Evolutionary conservation across 2,113 vertebrate species (phyloP).

Genomic region (Nothobranchius kuhntae): DNA sequence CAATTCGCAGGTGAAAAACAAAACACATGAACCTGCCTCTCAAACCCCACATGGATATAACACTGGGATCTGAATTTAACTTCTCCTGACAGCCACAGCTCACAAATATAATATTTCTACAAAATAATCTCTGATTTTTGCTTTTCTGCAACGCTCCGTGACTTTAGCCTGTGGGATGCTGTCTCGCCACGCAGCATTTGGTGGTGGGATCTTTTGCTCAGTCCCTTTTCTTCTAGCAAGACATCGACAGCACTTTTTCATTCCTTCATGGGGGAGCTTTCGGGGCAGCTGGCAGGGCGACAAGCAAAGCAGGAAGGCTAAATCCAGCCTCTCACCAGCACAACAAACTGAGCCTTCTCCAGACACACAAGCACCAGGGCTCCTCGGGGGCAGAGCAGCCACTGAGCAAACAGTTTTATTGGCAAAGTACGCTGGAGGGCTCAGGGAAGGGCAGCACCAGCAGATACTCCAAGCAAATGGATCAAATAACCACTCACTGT

Average conservation of each 20-base stretch:
- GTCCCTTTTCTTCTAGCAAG: constrained; percentile 27
- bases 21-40: constrained; percentile 39
- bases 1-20: constrained; percentile 32
- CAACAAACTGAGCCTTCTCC: constrained; percentile 66
- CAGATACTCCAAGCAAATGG: constrained; percentile 12
- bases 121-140: background rate
- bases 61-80: background rate
- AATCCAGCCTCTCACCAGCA: constrained; percentile 66
- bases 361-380: constrained; percentile 52
- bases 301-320: constrained; percentile 73
- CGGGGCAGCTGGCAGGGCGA: constrained; percentile 60
- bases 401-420: constrained; percentile 53
- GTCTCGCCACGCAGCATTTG: constrained; percentile 15
- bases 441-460: constrained; percentile 19
- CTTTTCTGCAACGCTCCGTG: background rate
- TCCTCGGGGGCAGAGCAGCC: constrained; percentile 34
- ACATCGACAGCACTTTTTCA: constrained; percentile 52
- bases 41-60: constrained; percentile 6
- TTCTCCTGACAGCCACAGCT: constrained; percentile 4
- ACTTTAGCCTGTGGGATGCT: constrained; percentile 3
- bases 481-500: background rate
- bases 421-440: constrained; percentile 31
- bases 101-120: background rate
- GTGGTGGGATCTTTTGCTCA: constrained; percentile 12
- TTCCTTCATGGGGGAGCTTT: constrained; percentile 55